Evolutionary conservation across 2,888 invertebrate species (phyloP), one percentile per base, ranked within the genome.

Genomic region (Cerastis rubricosa): DNA sequence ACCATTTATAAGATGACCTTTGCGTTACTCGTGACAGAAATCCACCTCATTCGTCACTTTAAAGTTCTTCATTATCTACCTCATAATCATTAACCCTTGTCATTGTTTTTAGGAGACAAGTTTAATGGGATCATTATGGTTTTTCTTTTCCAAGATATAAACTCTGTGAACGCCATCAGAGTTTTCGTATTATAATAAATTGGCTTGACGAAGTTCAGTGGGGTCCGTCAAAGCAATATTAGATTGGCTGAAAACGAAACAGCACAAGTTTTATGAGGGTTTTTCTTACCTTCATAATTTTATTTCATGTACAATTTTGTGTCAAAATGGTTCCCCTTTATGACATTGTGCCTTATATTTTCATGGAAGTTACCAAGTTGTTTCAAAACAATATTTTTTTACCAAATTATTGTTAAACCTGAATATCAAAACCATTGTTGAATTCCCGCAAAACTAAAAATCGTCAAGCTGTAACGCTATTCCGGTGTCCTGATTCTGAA

Each of bases 1-100:
- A n/a, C n/a, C n/a, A n/a, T n/a, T n/a, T n/a, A n/a, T 87, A 78
- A 80, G 69, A 86, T 81, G 83, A 80, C 80, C 76, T 43, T 81
- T 29, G 12, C 63, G 63, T 12, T 80, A 71, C 73, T 64, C 74
- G 69, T 77, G 75, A 88, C 71, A 65, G 1, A 81, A 88, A 70
- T 57, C 49, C n/a, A 57, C 67, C 47, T 72, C 70, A 70, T 80
- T 78, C 75, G 78, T 77, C 67, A 71, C 64, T 74, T 65, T 59
- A 49, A 64, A 72, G 64, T 74, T 47, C 17, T 43, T 35, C 49
- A 59, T n/a, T n/a, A n/a, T n/a, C n/a, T n/a, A n/a, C n/a, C n/a
- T n/a, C n/a, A n/a, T 45, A 49, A n/a, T 64, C 49, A 70, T 73
- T 61, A 70, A 73, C 66, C 66, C 49, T 74, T 59, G 17, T 81